Conservation (phyloP, 2,797 vertebrate species). For the Sylvia borin region DNA sequence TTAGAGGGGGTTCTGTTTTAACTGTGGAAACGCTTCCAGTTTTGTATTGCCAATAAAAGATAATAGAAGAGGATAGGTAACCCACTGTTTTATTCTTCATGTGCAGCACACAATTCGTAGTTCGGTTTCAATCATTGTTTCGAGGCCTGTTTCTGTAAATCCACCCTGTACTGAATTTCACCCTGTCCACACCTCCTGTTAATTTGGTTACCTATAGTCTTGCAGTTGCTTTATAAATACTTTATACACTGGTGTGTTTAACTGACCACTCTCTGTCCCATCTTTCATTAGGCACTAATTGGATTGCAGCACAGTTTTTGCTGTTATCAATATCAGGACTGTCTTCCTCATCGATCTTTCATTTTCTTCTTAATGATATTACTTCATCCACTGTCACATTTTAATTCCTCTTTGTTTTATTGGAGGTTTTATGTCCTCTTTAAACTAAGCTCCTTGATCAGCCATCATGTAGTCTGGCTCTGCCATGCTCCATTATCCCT, state of each 20-base stretch:
- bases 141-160: background rate
- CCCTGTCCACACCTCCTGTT: background rate
- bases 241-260: background rate
- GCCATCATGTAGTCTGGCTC: background rate
- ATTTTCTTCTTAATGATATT: conserved; percentile 21
- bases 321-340: background rate
- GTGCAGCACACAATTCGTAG: background rate
- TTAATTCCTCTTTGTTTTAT: conserved; percentile 13
- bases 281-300: conserved; percentile 5
- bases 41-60: background rate
- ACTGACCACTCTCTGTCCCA: background rate
- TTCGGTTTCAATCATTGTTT: background rate
- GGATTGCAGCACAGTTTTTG: background rate
- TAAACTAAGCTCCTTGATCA: background rate
- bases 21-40: background rate
- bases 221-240: background rate
- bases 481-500: background rate
- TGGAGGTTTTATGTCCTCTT: background rate
- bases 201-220: background rate
- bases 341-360: background rate
- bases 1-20: background rate
- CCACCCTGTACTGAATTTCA: background rate
- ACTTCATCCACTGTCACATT: background rate
- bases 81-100: background rate
- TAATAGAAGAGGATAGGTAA: background rate